phyloP scores from a whole-genome alignment of 2,113 vertebrate species.

The Bujurquina vittata region DNA sequence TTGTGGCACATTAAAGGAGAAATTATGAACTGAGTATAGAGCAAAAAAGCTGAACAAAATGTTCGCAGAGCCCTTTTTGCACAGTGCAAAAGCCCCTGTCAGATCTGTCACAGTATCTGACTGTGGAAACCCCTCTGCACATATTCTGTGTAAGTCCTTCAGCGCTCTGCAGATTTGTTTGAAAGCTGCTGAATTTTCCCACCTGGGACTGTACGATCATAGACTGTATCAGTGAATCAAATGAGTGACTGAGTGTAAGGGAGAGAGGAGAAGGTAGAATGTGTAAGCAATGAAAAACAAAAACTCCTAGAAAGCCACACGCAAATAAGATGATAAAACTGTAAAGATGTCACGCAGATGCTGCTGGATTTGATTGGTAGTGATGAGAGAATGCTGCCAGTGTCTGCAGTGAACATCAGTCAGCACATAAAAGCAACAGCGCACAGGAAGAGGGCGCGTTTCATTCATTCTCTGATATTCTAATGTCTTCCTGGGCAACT shows the following conservation, averaged over 20 bases:
- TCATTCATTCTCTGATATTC: constrained; percentile 65
- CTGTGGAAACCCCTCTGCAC: neutral
- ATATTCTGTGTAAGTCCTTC: neutral
- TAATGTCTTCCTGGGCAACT: constrained; percentile 51
- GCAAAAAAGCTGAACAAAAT: neutral
- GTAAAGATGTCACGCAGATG: constrained; percentile 40
- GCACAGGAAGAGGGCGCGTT: constrained; percentile 5
- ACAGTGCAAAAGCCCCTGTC: neutral
- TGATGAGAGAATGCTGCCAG: constrained; percentile 10
- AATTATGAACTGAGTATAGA: neutral
- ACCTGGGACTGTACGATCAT: neutral
- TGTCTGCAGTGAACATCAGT: constrained; percentile 32
- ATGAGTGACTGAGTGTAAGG: neutral
- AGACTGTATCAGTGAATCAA: neutral
- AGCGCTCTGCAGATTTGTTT: neutral
- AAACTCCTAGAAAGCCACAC: neutral
- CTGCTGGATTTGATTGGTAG: constrained; percentile 17
- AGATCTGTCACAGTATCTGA: neutral
- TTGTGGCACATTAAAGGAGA: constrained; percentile 24
- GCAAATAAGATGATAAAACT: neutral
- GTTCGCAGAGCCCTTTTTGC: neutral
- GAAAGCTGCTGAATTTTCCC: neutral
- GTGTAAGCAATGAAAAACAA: neutral
- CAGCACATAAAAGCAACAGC: constrained; percentile 55
- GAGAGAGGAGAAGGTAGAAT: neutral